A percentile compares a stretch with the other conserved stretches of the same genome.
Conservation (phyloP, 2,113 vertebrate genomes). For the Struthidea cinerea region DNA sequence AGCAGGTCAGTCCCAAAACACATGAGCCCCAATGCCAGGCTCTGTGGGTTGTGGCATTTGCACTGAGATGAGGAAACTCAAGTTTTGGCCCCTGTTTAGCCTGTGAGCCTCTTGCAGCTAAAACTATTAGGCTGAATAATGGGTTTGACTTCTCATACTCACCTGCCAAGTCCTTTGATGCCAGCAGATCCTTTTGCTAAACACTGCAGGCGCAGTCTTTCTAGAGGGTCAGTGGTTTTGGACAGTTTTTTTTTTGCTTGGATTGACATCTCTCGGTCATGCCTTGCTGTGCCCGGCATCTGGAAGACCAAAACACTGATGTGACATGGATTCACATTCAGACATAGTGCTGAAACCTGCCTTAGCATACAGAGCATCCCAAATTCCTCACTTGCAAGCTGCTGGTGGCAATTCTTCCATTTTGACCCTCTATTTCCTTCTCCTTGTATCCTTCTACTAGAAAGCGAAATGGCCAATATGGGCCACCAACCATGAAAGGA, state of each 20-base stretch:
- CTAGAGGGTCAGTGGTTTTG: conserved; percentile 75
- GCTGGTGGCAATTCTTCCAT: background rate
- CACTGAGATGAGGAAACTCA: background rate
- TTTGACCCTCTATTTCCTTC: background rate
- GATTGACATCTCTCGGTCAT: conserved; percentile 84
- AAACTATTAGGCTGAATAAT: background rate
- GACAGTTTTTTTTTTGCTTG: conserved; percentile 76
- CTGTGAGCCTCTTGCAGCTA: background rate
- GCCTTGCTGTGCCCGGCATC: conserved; percentile 89
- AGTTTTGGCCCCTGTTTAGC: background rate
- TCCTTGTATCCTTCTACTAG: background rate
- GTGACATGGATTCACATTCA: background rate
- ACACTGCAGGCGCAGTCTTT: conserved; percentile 85
- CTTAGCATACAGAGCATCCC: background rate
- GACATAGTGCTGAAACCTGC: background rate
- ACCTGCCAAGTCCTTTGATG: conserved; percentile 92
- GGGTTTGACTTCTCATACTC: background rate
- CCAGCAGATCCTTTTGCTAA: conserved; percentile 85
- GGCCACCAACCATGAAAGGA: background rate
- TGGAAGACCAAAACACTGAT: background rate
- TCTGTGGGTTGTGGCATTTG: background rate
- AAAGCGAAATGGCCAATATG: background rate
- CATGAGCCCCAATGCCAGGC: background rate
- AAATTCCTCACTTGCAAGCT: background rate
- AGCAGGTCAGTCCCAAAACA: background rate